phyloP scores from a whole-genome alignment of 2,797 vertebrate genomes.

The Urosaurus nigricauda region DNA sequence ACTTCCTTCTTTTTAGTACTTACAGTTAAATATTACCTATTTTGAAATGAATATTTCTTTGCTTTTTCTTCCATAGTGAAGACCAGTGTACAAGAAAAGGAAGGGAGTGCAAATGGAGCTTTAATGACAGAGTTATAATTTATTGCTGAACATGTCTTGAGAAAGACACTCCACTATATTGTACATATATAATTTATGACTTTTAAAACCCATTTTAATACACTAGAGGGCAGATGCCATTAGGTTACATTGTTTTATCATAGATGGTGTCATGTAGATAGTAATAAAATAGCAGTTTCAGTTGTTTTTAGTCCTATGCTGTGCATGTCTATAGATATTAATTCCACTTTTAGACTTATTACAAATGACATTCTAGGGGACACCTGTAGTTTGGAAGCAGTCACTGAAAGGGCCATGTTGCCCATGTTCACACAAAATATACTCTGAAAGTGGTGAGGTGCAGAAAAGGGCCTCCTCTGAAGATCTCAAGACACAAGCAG shows the following conservation, averaged over 20 bases:
- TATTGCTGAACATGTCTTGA: conserved; percentile 40
- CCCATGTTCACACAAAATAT: too few species aligned
- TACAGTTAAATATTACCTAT: not conserved
- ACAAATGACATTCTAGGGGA: not conserved
- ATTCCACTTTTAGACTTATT: not conserved
- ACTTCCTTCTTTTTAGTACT: not conserved
- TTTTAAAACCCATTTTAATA: not conserved
- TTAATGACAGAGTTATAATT: conserved; percentile 35
- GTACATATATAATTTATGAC: conserved; percentile 4
- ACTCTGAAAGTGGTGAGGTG: too few species aligned
- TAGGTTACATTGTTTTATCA: conserved; percentile 11
- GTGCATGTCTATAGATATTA: not conserved
- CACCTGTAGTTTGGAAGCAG: too few species aligned
- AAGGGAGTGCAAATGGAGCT: not conserved
- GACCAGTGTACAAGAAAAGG: not conserved
- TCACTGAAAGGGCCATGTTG: too few species aligned
- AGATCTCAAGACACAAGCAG: too few species aligned
- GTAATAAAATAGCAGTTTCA: not conserved
- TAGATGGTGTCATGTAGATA: not conserved
- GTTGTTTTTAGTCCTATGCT: not conserved
- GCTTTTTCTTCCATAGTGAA: not conserved
- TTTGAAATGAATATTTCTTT: not conserved
- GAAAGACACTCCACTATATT: conserved; percentile 6
- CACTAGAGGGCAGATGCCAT: not conserved
- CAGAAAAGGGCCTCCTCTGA: too few species aligned